Percentiles rank a stretch among this genome's conserved stretches.
These are phyloP conservation scores for Caranx ignobilis DNA, from an alignment of 2,113 vertebrate genomes.

Conservation along the genomic window DNA sequence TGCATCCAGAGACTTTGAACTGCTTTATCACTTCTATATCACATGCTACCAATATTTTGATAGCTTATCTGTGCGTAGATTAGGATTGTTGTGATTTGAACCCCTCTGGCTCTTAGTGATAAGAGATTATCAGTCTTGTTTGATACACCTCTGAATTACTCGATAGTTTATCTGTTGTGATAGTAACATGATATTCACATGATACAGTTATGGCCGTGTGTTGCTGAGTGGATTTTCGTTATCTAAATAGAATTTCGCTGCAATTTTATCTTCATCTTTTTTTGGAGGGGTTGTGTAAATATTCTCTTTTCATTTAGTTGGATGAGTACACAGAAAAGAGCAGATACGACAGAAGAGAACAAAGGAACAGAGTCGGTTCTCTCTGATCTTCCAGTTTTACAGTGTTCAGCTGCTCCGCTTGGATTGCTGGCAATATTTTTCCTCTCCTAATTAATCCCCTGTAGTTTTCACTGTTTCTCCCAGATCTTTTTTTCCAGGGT, in stretches of 20 bases:
- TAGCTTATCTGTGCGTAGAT: slow-evolving; percentile 43
- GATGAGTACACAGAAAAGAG: neutral
- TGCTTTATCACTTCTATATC: slow-evolving; percentile 28
- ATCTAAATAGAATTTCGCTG: neutral
- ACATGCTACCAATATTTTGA: slow-evolving; percentile 42
- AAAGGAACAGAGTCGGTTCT: slow-evolving; percentile 29
- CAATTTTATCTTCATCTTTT: neutral
- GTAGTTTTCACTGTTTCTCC: slow-evolving; percentile 27
- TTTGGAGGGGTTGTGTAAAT: neutral
- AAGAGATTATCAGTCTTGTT: slow-evolving; percentile 7
- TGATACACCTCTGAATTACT: slow-evolving; percentile 10
- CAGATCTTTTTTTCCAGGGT: slow-evolving; percentile 20
- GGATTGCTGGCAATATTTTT: slow-evolving; percentile 24
- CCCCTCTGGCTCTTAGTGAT: slow-evolving; percentile 31
- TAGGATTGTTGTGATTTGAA: slow-evolving; percentile 35
- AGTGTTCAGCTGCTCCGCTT: slow-evolving; percentile 13
- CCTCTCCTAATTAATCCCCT: slow-evolving; percentile 47
- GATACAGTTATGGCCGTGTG: neutral
- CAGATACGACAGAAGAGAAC: slow-evolving; percentile 11
- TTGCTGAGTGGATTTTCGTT: slow-evolving; percentile 9
- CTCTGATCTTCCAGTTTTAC: slow-evolving; percentile 28
- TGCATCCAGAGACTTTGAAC: slow-evolving; percentile 15
- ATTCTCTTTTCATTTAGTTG: slow-evolving; percentile 2
- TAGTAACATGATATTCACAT: neutral
- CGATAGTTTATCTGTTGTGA: slow-evolving; percentile 23